phyloP scores from a whole-genome alignment of 2,113 vertebrate genomes.

The Brachyhypopomus occidentalis region DNA sequence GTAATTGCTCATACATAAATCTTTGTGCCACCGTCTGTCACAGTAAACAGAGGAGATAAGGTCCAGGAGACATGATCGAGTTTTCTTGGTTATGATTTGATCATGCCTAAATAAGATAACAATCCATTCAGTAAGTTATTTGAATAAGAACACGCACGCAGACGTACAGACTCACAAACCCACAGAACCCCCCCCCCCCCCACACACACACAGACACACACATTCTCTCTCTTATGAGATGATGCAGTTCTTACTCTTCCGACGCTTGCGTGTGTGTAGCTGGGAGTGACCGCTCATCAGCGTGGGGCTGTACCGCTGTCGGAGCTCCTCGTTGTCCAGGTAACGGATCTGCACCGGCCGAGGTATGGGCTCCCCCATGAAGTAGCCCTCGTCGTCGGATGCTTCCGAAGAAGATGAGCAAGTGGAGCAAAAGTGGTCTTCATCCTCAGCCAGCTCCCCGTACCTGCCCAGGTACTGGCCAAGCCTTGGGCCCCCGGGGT shows the following conservation, averaged over 20 bases:
- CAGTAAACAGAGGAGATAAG: conserved; percentile 53
- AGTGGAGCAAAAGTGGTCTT: conserved; percentile 94
- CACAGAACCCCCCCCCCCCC: background rate
- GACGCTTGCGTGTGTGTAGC: conserved; percentile 89
- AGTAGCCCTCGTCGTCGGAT: conserved; percentile 92
- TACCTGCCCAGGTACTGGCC: conserved; percentile 79
- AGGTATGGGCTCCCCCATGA: conserved; percentile 91
- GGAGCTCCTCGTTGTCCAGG: conserved; percentile 89
- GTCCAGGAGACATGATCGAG: conserved; percentile 50
- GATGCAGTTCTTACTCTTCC: conserved; percentile 99
- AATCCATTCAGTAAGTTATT: conserved; percentile 49
- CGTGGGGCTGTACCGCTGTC: conserved; percentile 90
- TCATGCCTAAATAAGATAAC: conserved; percentile 50
- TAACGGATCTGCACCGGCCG: conserved; percentile 90
- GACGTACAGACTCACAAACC: conserved; percentile 24
- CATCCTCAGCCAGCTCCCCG: conserved; percentile 68
- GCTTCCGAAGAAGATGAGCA: conserved; percentile 96
- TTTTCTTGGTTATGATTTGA: conserved; percentile 46
- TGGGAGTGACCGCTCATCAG: conserved; percentile 82
- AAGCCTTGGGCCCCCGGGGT: conserved; percentile 84
- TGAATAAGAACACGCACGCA: conserved; percentile 43
- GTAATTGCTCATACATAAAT: conserved; percentile 47
- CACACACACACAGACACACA: conserved; percentile 33
- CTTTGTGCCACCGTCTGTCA: conserved; percentile 53
- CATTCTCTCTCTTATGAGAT: conserved; percentile 76